Evolutionary conservation across 2,888 invertebrate genomes (phyloP).

Genomic region (Cephus rjabovi): DNA sequence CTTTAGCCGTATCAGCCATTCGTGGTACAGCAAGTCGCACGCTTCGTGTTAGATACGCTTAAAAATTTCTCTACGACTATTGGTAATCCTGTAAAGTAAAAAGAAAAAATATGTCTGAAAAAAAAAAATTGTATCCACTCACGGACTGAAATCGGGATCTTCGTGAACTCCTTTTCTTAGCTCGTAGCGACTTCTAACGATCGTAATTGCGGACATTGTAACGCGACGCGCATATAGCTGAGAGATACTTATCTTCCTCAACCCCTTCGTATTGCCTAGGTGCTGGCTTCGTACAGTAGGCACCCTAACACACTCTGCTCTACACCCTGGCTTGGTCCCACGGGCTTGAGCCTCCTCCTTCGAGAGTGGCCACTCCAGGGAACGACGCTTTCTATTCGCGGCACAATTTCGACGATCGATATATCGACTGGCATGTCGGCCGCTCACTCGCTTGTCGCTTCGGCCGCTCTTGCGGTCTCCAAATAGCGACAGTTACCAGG

Average conservation of each 20-base stretch:
- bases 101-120: background rate
- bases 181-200: conserved; percentile 16
- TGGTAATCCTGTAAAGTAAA: background rate
- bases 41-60: background rate
- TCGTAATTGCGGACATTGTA: conserved; percentile 30
- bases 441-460: conserved; percentile 34
- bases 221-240: background rate
- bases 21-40: background rate
- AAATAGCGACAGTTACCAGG: conserved; percentile 37
- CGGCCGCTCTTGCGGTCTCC: conserved; percentile 27
- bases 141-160: background rate
- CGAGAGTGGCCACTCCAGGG: conserved; percentile 49
- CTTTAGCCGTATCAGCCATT: background rate
- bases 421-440: conserved; percentile 50
- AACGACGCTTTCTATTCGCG: conserved; percentile 53
- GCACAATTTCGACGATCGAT: conserved; percentile 62
- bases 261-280: background rate
- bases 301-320: background rate
- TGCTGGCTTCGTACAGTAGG: background rate
- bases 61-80: background rate
- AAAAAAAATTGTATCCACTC: too few relatives aligned
- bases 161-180: background rate
- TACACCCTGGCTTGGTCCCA: background rate
- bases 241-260: conserved; percentile 13
- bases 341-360: conserved; percentile 13